Evolutionary conservation across 1,140 invertebrate species (phyloP).

Genomic region (Drosophila malerkotliana): DNA sequence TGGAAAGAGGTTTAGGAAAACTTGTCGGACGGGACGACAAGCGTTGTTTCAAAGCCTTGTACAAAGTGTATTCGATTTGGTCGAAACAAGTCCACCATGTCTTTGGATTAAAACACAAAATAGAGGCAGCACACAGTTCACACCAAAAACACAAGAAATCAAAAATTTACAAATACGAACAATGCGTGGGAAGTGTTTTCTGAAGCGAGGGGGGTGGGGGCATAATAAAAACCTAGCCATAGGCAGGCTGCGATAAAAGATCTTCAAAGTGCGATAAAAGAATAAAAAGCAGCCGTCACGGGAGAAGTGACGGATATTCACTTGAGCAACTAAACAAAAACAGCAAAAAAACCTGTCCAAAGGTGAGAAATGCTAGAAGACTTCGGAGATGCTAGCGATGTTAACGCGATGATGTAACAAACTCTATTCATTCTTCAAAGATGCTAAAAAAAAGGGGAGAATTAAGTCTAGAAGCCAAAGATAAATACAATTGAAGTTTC

Average conservation of each 20-base stretch:
- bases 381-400: constrained; percentile 30
- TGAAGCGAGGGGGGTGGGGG: constrained; percentile 23
- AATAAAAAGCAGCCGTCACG: constrained; percentile 8
- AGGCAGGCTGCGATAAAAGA: constrained; percentile 40
- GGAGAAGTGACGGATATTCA: constrained; percentile 3
- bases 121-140: constrained; percentile 9
- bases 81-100: constrained; percentile 24
- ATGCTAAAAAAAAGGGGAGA: not conserved
- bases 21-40: constrained; percentile 20
- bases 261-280: constrained; percentile 27
- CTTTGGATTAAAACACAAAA: constrained; percentile 14
- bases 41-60: constrained; percentile 3
- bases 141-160: constrained; percentile 20
- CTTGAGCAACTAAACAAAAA: constrained; percentile 14
- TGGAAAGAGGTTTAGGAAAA: constrained; percentile 20
- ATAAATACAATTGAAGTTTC: no score
- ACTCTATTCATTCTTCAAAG: not conserved
- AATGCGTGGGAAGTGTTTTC: constrained; percentile 73
- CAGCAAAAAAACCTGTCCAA: constrained; percentile 32
- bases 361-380: constrained; percentile 20
- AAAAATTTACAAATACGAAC: constrained; percentile 11
- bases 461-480: no score
- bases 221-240: constrained; percentile 65
- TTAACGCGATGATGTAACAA: constrained; percentile 41
- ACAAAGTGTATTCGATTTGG: constrained; percentile 28